Percentiles rank a stretch among this genome's conserved stretches.
Conservation (phyloP, 1,140 invertebrate genomes). For the Diachasma alloeum region DNA sequence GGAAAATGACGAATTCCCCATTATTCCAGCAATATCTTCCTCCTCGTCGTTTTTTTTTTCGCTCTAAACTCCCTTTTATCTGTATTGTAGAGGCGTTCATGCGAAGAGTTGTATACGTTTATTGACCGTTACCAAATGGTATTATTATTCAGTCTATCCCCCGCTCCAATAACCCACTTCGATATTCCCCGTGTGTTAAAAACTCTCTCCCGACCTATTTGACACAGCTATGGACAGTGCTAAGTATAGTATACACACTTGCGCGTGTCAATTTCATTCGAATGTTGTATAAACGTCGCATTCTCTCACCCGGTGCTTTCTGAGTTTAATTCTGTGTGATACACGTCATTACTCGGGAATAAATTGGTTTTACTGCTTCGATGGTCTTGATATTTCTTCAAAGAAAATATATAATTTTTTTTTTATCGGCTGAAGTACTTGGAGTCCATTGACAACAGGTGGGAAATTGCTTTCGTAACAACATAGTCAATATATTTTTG, state of each 20-base stretch:
- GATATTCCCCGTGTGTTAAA: neutral
- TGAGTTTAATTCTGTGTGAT: too few species aligned
- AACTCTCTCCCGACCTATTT: neutral
- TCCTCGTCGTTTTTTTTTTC: neutral
- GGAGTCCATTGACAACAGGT: too few species aligned
- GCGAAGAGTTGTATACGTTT: neutral
- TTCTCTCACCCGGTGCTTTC: neutral
- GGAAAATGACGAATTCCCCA: too few species aligned
- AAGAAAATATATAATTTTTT: too few species aligned
- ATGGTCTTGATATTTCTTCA: too few species aligned
- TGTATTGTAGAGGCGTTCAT: neutral
- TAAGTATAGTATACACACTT: constrained; percentile 9
- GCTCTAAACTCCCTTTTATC: neutral
- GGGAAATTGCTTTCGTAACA: too few species aligned
- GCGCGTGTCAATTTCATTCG: constrained; percentile 1
- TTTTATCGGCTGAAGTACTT: too few species aligned
- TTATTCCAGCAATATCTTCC: too few species aligned
- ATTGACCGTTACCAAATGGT: constrained; percentile 5
- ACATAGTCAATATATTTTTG: too few species aligned
- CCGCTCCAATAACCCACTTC: neutral
- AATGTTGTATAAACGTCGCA: neutral
- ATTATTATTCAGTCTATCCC: constrained; percentile 1
- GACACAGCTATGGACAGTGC: neutral
- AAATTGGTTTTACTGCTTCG: too few species aligned
- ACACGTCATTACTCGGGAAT: too few species aligned